Evolutionary conservation across 2,888 invertebrate genomes (phyloP).

Genomic region (Machimus atricapillus): DNA sequence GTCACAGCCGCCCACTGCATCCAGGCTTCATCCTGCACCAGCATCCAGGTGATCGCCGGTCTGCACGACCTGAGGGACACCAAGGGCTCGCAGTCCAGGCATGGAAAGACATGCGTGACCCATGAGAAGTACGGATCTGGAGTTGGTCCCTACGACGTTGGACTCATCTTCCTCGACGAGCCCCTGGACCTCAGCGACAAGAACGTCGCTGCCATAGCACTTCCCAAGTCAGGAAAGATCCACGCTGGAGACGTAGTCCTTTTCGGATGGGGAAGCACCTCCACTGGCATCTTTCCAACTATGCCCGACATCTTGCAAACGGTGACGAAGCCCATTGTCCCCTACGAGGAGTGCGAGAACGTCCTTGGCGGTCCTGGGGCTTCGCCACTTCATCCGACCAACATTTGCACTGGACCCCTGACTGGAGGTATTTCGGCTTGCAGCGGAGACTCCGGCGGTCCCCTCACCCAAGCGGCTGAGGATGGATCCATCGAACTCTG

Average conservation of each 20-base stretch:
- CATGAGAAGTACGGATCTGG: constrained; percentile 54
- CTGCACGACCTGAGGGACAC: constrained; percentile 57
- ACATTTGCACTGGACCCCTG: constrained; percentile 63
- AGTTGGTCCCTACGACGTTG: constrained; percentile 66
- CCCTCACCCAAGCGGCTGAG: constrained; percentile 53
- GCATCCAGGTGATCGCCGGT: constrained; percentile 59
- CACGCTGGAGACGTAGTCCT: constrained; percentile 56
- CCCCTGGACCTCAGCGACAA: constrained; percentile 53
- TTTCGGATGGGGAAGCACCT: constrained; percentile 61
- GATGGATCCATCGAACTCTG: constrained; percentile 53
- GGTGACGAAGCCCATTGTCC: constrained; percentile 54
- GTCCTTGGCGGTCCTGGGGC: constrained; percentile 42
- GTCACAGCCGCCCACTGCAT: constrained; percentile 61
- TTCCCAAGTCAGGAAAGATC: constrained; percentile 55
- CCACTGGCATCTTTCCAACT: constrained; percentile 50
- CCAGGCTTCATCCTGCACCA: constrained; percentile 50
- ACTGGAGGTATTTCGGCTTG: constrained; percentile 62
- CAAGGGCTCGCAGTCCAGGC: constrained; percentile 55
- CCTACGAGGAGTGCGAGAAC: constrained; percentile 51
- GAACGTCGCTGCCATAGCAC: constrained; percentile 56
- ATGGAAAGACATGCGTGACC: neutral
- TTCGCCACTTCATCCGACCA: constrained; percentile 53
- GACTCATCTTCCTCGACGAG: constrained; percentile 59
- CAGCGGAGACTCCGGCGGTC: constrained; percentile 60
- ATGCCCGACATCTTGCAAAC: constrained; percentile 54